Base-by-base conservation (phyloP, 1,140 invertebrate genomes). In the Cotesia typhae region DNA sequence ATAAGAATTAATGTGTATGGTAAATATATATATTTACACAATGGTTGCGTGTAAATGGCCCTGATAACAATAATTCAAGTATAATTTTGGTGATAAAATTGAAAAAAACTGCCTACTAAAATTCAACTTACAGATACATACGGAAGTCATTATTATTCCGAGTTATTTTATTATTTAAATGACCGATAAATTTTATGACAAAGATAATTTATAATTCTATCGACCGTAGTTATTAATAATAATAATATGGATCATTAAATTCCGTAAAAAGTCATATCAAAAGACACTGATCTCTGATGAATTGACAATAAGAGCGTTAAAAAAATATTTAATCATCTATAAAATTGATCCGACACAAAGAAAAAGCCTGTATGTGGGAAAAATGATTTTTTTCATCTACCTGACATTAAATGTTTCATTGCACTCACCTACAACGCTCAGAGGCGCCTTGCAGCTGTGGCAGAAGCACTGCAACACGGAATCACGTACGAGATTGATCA, bases 401-500 rank as follows among this genome's bases (percentile, higher is more conserved):
- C 69, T 37, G 12, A 55, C 17, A 6, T 20, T 20, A 7, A 59
- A 67, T 52, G 52, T 68, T 71, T 41, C 41, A 38, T n/a, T 47
- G 10, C 73, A 85, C 89, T 89, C 89, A 94, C 92, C 92, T 88
- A 92, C 89, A 80, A 91, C 88, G 77, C 92, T 87, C 76, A 94
- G 87, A 74, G 93, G 93, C 81, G 92, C 92, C 83, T 93, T 92
- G 90, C 94, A 95, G 86, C 93, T 93, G 85, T 94, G 93, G 89
- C 94, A 95, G 88, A 95, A 95, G 89, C 94, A 95, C 89, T 94
- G 92, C 90, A 95, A 89, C 83, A 95, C 92, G 79, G 93, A 94
- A 85, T 95, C 93, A 84, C 92, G 92, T 81, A 95, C 92, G 80
- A 95, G 90, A 86, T 90, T 92, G 88, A 95, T 93, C 88, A 95